Percentiles rank a stretch among this genome's conserved stretches.
Evolutionary conservation across 2,888 invertebrate genomes (phyloP).

Genomic region (Galerucella calmariensis): DNA sequence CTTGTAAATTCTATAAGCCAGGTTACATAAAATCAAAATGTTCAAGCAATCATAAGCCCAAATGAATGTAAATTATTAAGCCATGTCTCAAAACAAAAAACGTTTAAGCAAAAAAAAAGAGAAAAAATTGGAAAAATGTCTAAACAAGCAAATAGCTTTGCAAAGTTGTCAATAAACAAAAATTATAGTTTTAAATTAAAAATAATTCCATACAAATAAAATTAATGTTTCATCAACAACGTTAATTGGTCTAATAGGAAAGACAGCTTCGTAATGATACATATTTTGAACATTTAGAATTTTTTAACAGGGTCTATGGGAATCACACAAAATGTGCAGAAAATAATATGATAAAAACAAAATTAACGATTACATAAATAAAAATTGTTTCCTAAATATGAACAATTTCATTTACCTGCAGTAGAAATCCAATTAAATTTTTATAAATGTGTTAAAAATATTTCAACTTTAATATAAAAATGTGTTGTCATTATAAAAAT

Average conservation of each 20-base stretch:
- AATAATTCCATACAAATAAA: background rate
- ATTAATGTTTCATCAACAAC: too few species aligned
- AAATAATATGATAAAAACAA: background rate
- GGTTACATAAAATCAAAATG: background rate
- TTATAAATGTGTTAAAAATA: background rate
- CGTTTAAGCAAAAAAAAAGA: constrained; percentile 1
- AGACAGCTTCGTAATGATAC: too few species aligned
- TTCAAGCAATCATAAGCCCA: background rate
- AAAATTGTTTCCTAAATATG: background rate
- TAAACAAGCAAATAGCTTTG: background rate
- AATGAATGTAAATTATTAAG: constrained; percentile 5
- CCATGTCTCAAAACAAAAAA: background rate
- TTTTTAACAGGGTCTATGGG: too few species aligned
- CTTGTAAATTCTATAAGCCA: background rate
- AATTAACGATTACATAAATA: background rate
- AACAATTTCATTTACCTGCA: background rate
- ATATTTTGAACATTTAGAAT: too few species aligned
- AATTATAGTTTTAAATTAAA: background rate
- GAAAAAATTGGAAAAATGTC: constrained; percentile 15
- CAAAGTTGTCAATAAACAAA: background rate
- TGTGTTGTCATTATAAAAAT: background rate
- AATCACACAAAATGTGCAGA: background rate
- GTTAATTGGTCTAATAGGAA: too few species aligned
- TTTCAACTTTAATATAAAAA: background rate
- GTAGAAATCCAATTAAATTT: background rate